Evolutionary conservation across 2,113 vertebrate species (phyloP).

Genomic region (Chroicocephalus ridibundus): DNA sequence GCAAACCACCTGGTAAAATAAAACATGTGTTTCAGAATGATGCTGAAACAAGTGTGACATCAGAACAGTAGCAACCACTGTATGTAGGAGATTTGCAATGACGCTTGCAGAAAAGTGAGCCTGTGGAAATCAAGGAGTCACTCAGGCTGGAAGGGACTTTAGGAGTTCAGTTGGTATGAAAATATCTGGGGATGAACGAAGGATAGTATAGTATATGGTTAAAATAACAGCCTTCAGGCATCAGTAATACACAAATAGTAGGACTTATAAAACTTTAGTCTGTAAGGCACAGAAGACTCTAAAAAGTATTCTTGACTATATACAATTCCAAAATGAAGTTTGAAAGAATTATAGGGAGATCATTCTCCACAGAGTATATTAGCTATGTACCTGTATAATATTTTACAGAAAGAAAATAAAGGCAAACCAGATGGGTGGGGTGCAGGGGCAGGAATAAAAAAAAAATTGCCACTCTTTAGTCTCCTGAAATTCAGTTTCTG

Average conservation of each 20-base stretch:
- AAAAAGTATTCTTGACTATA: neutral
- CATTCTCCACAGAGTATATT: neutral
- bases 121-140: neutral
- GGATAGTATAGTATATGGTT: neutral
- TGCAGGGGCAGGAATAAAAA: neutral
- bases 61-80: neutral
- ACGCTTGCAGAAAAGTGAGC: neutral
- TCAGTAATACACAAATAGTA: neutral
- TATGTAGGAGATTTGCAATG: neutral
- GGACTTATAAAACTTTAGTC: neutral
- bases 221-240: neutral
- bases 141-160: neutral
- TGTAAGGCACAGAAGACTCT: neutral
- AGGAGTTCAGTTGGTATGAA: neutral
- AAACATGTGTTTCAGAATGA: neutral
- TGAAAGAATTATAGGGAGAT: neutral
- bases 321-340: neutral
- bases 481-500: neutral
- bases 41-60: neutral
- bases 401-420: neutral
- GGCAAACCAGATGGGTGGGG: neutral
- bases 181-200: neutral
- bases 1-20: neutral
- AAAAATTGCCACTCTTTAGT: neutral
- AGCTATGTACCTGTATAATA: neutral